Evolutionary conservation across 2,888 invertebrate species (phyloP), one percentile per base, ranked within the genome.

Genomic region (Omphaloscelis lunosa): DNA sequence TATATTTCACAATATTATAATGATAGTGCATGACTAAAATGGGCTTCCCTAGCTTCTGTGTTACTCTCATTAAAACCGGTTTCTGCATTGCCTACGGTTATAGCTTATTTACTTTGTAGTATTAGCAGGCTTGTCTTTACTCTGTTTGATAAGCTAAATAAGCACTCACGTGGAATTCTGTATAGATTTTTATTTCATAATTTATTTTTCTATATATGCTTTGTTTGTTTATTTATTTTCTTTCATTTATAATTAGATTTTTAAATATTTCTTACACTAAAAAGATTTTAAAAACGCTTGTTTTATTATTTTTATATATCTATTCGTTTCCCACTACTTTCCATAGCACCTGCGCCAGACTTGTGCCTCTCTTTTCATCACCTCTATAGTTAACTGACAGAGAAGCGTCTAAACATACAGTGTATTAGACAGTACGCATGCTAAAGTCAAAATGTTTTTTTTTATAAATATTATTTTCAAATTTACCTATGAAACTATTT

Each of bases 21-120:
- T 86, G 77, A 79, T 81, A 75, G 72, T 79, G 79, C 69, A 85
- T 89, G 86, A 90, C 86, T 90, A 88, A 88, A 63, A 65, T 72
- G 86, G 86, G 68, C 75, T 88, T 89, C 80, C 88, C 84, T 72
- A 72, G 83, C 92, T 89, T 85, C 90, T 89, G 88, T 86, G 80
- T 81, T 89, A 90, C 88, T 72, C 83, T 61, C 29, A 56, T 53
- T 72, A 27, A 76, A 89, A 87, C 88, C 79, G 56, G 88, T 90
- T 89, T 82, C 41, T 61, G 5, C 39, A 59, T 59, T 69, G 27
- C 80, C 58, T 70, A 75, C 65, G 53, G 63, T 63, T 63, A 56
- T 74, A 53, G 27, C 11, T 23, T 69, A 68, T 77, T 68, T 70
- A 69, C 53, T 48, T 72, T 66, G 6, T 72, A 72, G 53, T 81